Base-by-base conservation (phyloP, 2,888 invertebrate genomes). In the Stratiomys singularior region DNA sequence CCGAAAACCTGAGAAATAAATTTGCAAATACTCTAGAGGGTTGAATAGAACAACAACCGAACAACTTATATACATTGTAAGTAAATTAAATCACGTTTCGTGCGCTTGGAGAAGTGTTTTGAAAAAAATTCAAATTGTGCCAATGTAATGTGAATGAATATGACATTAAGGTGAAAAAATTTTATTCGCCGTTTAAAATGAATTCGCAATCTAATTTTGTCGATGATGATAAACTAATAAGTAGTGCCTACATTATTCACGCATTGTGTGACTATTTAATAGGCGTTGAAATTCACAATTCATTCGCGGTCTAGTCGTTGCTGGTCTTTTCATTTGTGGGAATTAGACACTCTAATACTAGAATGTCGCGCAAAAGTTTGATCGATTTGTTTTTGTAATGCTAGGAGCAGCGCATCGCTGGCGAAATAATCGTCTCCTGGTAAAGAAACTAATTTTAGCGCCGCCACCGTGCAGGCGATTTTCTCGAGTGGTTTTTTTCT, bases 321-420 rank as follows among this genome's bases (percentile, higher is more conserved):
- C 37, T n/a, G 28, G 66, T n/a, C 66, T 13, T 58, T 0, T 9
- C 23, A 69, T 46, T 23, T 46, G 21, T 27, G 28, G 21, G 52
- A 21, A 28, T 47, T 11, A 27, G 13, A 56, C 72, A n/a, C 71
- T 4, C 72, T 23, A 47, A 46, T 56, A n/a, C 58, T 15, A 72
- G 21, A 76, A 58, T 77, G 74, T 79, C 79, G 67, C 79, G 77
- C 77, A 79, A 79, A 79, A 74, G 79, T 79, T 79, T 79, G 79
- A 79, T 79, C 79, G 79, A 79, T 79, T 77, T 79, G 79, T 79
- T 79, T 79, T 79, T 67, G 69, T 79, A 60, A 71, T 52, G 37
- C 37, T 46, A 67, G 71, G 64, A 44, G 76, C 63, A 76, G 78
- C 76, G 72, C 63, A 23, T 69, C 60, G 25, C 23, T 23, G 47